Base-by-base conservation (phyloP, 2,888 invertebrate genomes). In the Entomobrya proxima region DNA sequence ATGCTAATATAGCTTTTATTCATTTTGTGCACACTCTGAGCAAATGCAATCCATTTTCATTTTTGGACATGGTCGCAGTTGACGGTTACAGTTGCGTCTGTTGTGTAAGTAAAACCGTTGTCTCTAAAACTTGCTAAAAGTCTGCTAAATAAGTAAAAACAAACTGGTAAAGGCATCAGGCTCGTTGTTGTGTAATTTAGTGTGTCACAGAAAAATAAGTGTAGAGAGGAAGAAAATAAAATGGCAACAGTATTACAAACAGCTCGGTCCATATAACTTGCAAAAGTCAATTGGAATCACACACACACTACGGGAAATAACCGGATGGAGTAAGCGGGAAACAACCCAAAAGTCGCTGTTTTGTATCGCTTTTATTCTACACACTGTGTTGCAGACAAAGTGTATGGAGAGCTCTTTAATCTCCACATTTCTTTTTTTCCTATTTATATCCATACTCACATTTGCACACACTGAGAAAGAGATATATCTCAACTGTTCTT, bases 381-480 rank as follows among this genome's bases (percentile, higher is more conserved):
- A n/a, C n/a, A n/a, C n/a, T n/a, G n/a, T n/a, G n/a, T 15, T 24
- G 9, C 55, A 55, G 55, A 47, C n/a, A 55, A 27, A 55, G 11
- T n/a, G n/a, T n/a, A n/a, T n/a, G n/a, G n/a, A n/a, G n/a, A n/a
- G 27, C 55, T 27, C 55, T 55, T 55, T 55, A 55, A 55, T 55
- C 55, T 55, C 9, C 55, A 55, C 55, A 55, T 21, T 55, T 21
- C 55, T 55, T 55, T 55, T 52, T 55, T 21, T 55, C 55, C 27
- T 55, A 55, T 55, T 55, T 55, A 55, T 55, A 27, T 55, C 24
- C 55, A 55, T 55, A 55, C 27, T 9, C 21, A 21, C 55, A n/a
- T 13, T 3, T 47, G 15, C 13, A 15, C 13, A n/a, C n/a, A n/a
- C 3, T n/a, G n/a, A 52, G 18, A 52, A n/a, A 18, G 50, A 52